phyloP scores from a whole-genome alignment of 2,797 vertebrate species.

The Geotrypetes seraphini region DNA sequence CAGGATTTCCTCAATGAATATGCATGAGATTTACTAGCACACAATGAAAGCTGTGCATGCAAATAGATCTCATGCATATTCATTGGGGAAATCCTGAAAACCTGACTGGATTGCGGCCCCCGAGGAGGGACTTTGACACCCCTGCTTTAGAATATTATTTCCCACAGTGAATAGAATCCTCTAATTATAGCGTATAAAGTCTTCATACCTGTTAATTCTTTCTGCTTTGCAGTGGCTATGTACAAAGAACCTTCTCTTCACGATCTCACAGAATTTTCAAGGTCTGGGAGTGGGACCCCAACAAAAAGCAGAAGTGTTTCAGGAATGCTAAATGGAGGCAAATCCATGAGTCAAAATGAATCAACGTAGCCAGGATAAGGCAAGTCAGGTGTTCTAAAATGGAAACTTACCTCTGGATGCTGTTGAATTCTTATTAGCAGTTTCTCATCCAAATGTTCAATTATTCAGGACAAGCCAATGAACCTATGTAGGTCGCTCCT shows the following conservation, averaged over 20 bases:
- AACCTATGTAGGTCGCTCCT: slow-evolving; percentile 49
- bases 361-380: slow-evolving; percentile 84
- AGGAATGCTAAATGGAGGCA: slow-evolving; percentile 91
- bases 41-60: too few species aligned
- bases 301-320: slow-evolving; percentile 97
- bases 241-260: slow-evolving; percentile 98
- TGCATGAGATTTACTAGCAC: too few species aligned
- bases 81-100: too few species aligned
- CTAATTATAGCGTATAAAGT: too few species aligned
- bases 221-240: slow-evolving; percentile 82
- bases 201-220: too few species aligned
- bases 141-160: too few species aligned
- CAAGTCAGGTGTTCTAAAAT: slow-evolving; percentile 60
- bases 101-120: too few species aligned
- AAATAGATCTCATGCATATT: too few species aligned
- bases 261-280: slow-evolving; percentile 94
- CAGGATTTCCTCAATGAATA: too few species aligned
- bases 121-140: too few species aligned
- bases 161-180: too few species aligned
- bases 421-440: slow-evolving; percentile 77
- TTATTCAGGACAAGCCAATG: slow-evolving; percentile 63
- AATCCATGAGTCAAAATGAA: slow-evolving; percentile 95
- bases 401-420: slow-evolving; percentile 86
- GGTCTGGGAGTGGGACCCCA: slow-evolving; percentile 92
- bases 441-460: slow-evolving; percentile 67